A percentile compares a stretch with the other conserved stretches of the same genome.
Evolutionary conservation across 2,888 invertebrate genomes (phyloP).

Genomic region (Hermodice carunculata): DNA sequence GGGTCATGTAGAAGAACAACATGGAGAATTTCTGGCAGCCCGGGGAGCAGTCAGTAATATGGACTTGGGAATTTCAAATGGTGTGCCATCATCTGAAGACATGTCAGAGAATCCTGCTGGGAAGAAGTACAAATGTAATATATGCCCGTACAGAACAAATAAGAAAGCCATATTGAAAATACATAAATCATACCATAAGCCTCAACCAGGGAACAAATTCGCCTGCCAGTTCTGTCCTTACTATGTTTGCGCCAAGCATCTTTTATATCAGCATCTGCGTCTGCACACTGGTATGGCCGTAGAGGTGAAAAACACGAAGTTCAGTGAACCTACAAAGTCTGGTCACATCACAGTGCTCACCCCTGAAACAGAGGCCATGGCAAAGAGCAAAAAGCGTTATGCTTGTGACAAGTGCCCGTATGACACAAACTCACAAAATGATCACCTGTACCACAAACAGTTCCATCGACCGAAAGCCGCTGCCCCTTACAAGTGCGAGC

Average conservation of each 20-base stretch:
- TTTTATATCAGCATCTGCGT: conserved; percentile 77
- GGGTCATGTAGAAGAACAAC: conserved; percentile 12
- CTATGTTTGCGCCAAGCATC: conserved; percentile 75
- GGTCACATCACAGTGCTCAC: background rate
- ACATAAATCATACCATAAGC: conserved; percentile 79
- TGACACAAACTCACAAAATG: conserved; percentile 87
- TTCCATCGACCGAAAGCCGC: conserved; percentile 81
- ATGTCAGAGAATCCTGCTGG: too few relatives aligned
- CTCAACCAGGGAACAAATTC: conserved; percentile 77
- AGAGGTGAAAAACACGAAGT: background rate
- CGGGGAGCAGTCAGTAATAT: too few relatives aligned
- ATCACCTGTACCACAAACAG: conserved; percentile 88
- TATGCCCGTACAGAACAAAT: conserved; percentile 77
- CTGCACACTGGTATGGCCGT: conserved; percentile 71
- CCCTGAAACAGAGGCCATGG: too few relatives aligned
- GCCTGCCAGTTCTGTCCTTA: conserved; percentile 87
- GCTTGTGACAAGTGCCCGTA: conserved; percentile 86
- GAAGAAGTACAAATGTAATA: conserved; percentile 73
- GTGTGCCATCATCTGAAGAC: too few relatives aligned
- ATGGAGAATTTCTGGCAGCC: too few relatives aligned
- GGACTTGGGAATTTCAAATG: too few relatives aligned
- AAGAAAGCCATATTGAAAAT: conserved; percentile 62
- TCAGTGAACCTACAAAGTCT: background rate
- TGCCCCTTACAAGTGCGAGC: conserved; percentile 83
- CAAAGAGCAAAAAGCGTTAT: too few relatives aligned